Percentiles rank a stretch among this genome's conserved stretches.
phyloP scores from a whole-genome alignment of 2,888 invertebrate species.

The Drosophila trichaetosa region DNA sequence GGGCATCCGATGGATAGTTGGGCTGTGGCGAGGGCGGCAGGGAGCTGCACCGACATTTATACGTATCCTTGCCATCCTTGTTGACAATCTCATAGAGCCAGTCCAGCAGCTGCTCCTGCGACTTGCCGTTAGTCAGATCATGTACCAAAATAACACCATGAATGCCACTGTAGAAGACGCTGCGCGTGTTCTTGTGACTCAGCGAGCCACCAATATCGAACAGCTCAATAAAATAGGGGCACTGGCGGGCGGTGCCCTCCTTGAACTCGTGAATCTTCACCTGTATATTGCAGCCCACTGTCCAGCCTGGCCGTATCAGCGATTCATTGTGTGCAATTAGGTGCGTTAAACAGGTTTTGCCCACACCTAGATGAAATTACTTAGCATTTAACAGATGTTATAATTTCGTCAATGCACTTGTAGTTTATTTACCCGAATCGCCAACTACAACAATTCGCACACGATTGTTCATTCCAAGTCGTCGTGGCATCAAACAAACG shows the following conservation, averaged over 20 bases:
- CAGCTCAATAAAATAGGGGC: constrained; percentile 96
- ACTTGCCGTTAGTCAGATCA: constrained; percentile 98
- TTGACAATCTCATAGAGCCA: constrained; percentile 97
- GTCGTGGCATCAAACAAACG: constrained; percentile 25
- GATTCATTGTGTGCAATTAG: constrained; percentile 95
- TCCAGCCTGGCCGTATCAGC: constrained; percentile 95
- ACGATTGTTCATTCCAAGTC: constrained; percentile 59
- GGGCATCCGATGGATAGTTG: constrained; percentile 34
- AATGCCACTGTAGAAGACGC: constrained; percentile 96
- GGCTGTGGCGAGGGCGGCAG: constrained; percentile 42
- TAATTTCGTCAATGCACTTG: neutral
- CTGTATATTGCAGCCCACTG: constrained; percentile 97
- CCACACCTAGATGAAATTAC: constrained; percentile 90
- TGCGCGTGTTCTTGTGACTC: constrained; percentile 95
- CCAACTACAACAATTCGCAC: constrained; percentile 96
- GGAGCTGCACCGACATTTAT: constrained; percentile 57
- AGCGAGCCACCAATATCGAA: constrained; percentile 99
- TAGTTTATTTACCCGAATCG: constrained; percentile 90
- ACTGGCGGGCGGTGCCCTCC: constrained; percentile 96
- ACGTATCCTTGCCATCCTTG: constrained; percentile 87
- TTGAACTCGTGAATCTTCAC: constrained; percentile 97
- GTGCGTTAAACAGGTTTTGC: constrained; percentile 97
- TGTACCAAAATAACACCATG: constrained; percentile 99
- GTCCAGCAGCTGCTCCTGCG: constrained; percentile 95
- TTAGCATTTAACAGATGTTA: constrained; percentile 31